Conservation (phyloP, 2,113 vertebrate species). For the Chaetura pelagica region DNA sequence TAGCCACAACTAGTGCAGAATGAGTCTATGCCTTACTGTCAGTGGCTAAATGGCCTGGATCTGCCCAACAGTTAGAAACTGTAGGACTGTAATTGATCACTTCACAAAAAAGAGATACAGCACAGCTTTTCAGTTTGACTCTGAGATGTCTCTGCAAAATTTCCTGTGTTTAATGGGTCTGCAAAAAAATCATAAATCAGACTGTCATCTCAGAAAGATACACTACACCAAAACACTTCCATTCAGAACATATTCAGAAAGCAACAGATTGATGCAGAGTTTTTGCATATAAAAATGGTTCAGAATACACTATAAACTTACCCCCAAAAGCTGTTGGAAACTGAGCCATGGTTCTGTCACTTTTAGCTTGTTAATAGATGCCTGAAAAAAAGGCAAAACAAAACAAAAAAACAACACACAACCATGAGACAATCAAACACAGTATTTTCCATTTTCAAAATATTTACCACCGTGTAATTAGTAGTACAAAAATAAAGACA, state of each 20-base stretch:
- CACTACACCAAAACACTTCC: background rate
- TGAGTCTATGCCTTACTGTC: background rate
- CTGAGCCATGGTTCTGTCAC: constrained; percentile 95
- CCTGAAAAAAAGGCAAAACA: constrained; percentile 61
- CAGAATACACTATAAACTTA: constrained; percentile 73
- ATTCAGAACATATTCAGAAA: background rate
- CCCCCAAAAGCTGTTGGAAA: constrained; percentile 95
- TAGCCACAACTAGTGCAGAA: background rate
- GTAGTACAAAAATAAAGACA: background rate
- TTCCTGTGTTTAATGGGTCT: background rate
- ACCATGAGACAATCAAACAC: background rate
- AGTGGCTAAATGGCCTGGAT: background rate
- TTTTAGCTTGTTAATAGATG: constrained; percentile 74
- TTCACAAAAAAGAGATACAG: background rate
- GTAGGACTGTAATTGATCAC: background rate
- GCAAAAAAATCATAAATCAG: background rate
- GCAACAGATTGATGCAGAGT: background rate
- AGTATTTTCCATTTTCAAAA: background rate
- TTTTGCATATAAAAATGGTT: background rate
- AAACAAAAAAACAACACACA: too few species aligned
- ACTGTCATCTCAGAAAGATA: background rate
- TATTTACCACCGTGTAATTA: background rate
- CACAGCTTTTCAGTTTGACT: background rate
- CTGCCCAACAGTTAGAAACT: background rate
- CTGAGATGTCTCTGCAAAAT: background rate